Evolutionary conservation across 92 coral and sea anemone genomes (phyloP).

Genomic region (Ricordea florida): DNA sequence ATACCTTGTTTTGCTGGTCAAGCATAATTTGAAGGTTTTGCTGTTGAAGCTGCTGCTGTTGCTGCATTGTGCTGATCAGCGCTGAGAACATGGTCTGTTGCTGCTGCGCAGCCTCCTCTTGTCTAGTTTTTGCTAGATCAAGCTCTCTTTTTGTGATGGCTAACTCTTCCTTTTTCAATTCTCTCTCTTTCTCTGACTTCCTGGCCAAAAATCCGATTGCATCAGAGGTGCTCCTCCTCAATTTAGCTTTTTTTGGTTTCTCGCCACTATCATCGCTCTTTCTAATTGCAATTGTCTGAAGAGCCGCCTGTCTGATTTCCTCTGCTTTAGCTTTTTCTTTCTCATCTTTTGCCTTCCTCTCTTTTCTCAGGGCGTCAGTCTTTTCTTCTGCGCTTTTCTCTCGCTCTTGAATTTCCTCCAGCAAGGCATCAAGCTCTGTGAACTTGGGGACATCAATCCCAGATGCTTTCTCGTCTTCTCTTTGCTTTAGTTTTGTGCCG

Average conservation of each 20-base stretch:
- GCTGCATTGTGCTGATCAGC: conserved; percentile 25
- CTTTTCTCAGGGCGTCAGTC: conserved; percentile 5
- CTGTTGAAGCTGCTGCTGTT: conserved; percentile 24
- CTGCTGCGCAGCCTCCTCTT: conserved; percentile 13
- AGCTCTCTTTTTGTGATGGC: conserved; percentile 9
- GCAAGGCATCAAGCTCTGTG: no score
- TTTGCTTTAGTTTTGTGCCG: no score
- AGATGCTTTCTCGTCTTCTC: no score
- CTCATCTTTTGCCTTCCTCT: conserved; percentile 23
- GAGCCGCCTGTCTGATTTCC: conserved; percentile 29
- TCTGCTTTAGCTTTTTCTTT: conserved; percentile 1
- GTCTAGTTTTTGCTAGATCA: conserved; percentile 24
- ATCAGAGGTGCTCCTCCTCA: conserved; percentile 13
- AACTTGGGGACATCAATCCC: no score
- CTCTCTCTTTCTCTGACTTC: conserved; percentile 17
- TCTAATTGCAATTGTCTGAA: background rate
- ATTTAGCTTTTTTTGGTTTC: background rate
- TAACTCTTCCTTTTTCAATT: conserved; percentile 3
- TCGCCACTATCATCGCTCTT: background rate
- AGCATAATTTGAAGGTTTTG: conserved; percentile 26
- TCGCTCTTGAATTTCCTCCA: background rate
- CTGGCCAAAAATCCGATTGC: conserved; percentile 5
- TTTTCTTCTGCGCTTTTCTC: conserved; percentile 9
- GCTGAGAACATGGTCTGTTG: conserved; percentile 47
- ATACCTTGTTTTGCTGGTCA: conserved; percentile 15